A percentile compares a stretch with the other conserved stretches of the same genome.
These are phyloP conservation scores for Albula glossodonta DNA, from an alignment of 2,113 vertebrate genomes.

Conservation along the genomic window DNA sequence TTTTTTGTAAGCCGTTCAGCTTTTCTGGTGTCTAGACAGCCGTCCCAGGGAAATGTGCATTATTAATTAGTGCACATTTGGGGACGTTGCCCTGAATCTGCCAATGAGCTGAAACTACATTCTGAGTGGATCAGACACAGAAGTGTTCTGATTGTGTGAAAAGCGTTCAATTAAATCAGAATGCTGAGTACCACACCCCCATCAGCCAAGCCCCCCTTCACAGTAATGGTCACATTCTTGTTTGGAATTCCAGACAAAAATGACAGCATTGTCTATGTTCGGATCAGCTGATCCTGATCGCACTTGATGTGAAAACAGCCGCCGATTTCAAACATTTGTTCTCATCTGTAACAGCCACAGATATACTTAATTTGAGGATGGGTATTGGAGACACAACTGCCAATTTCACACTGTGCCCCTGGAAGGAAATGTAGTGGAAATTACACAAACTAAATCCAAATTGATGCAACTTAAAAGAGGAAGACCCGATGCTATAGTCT, in stretches of 20 bases:
- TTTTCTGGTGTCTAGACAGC: conserved; percentile 35
- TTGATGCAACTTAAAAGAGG: too few relatives aligned
- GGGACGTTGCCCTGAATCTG: background rate
- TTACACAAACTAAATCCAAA: background rate
- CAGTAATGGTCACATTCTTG: conserved; percentile 17
- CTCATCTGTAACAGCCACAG: background rate
- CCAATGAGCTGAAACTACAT: background rate
- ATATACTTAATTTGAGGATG: background rate
- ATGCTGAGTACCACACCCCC: background rate
- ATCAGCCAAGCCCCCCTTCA: background rate
- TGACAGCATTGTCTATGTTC: background rate
- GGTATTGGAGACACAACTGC: background rate
- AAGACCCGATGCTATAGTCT: too few relatives aligned
- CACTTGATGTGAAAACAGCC: background rate
- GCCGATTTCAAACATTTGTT: background rate
- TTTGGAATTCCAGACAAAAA: background rate
- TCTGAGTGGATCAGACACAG: background rate
- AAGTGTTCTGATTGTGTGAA: background rate
- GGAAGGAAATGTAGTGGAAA: background rate
- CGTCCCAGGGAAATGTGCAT: conserved; percentile 27
- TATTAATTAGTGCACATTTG: conserved; percentile 30
- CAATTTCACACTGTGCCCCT: background rate
- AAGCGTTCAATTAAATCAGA: background rate
- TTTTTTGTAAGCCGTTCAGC: background rate
- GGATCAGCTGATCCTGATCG: background rate